phyloP scores from a whole-genome alignment of 2,888 invertebrate genomes.

The Zele albiditarsus region DNA sequence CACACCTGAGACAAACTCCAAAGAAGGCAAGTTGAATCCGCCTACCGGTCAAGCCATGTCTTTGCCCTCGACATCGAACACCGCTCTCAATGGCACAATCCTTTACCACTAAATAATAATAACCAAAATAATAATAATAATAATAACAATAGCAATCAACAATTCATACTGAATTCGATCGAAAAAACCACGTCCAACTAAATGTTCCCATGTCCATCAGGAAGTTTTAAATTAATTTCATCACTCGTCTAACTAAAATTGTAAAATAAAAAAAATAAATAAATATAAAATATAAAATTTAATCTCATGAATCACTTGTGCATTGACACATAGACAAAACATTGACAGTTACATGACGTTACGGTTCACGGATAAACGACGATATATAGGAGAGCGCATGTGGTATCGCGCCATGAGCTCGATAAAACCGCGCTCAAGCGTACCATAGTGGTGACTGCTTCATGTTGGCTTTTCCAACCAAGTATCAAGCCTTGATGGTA shows the following conservation, averaged over 20 bases:
- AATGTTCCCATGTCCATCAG: no score
- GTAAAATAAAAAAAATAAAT: no score
- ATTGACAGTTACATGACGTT: slow-evolving; percentile 10
- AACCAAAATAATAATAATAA: neutral
- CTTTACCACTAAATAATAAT: neutral
- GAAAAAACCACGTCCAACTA: no score
- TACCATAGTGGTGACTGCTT: slow-evolving; percentile 26
- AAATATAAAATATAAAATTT: neutral
- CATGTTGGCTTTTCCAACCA: slow-evolving; percentile 15
- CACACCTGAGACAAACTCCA: slow-evolving; percentile 9
- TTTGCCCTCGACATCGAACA: slow-evolving; percentile 15
- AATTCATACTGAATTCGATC: neutral
- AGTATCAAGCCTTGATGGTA: slow-evolving; percentile 9
- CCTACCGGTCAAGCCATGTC: slow-evolving; percentile 16
- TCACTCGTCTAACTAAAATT: neutral
- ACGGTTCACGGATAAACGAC: slow-evolving; percentile 14
- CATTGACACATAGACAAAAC: slow-evolving; percentile 2
- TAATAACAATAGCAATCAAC: neutral
- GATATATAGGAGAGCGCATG: neutral
- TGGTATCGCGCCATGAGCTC: slow-evolving; percentile 22
- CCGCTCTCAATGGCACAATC: neutral
- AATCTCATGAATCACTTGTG: slow-evolving; percentile 9
- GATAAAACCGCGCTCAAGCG: slow-evolving; percentile 39
- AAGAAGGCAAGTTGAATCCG: slow-evolving; percentile 9
- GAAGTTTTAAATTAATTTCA: neutral